These are phyloP conservation scores for Drosophila leontia DNA, from an alignment of 1,140 invertebrate genomes.

Conservation along the genomic window DNA sequence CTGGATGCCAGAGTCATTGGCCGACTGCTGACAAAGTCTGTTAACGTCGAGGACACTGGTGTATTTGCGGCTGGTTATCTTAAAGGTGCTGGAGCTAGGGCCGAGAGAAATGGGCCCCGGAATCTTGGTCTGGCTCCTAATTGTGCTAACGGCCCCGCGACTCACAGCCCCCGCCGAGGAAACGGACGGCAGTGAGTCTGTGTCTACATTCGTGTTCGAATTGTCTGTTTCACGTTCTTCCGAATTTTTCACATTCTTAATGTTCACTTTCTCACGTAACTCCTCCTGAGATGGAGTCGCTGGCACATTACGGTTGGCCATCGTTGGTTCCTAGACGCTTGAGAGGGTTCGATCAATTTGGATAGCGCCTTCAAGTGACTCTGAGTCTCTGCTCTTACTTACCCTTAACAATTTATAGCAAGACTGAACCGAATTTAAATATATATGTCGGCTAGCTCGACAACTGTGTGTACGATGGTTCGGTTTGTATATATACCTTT, in stretches of 20 bases:
- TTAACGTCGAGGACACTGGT: conserved; percentile 11
- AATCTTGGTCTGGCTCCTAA: conserved; percentile 43
- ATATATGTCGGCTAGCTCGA: conserved; percentile 24
- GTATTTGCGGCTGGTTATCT: conserved; percentile 41
- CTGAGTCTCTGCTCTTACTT: conserved; percentile 24
- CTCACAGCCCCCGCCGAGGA: not conserved
- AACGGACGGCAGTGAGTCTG: not conserved
- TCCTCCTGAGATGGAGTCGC: conserved; percentile 44
- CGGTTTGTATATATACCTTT: conserved; percentile 8
- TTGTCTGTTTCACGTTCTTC: conserved; percentile 13
- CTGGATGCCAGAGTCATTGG: conserved; percentile 57
- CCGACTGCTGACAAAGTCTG: not conserved
- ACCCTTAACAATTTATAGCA: conserved; percentile 62
- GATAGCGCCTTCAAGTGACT: not conserved
- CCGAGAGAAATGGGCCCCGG: conserved; percentile 39
- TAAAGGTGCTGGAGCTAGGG: conserved; percentile 7
- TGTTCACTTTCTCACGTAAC: conserved; percentile 23
- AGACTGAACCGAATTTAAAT: conserved; percentile 57
- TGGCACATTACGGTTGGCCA: conserved; percentile 62
- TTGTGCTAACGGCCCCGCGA: not conserved
- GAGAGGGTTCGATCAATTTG: conserved; percentile 14
- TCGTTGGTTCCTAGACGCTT: conserved; percentile 34
- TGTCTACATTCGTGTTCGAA: not conserved
- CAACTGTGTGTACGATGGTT: conserved; percentile 24
- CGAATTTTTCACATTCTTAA: conserved; percentile 31